phyloP scores from a whole-genome alignment of 2,113 vertebrate species.

The Scomber japonicus region DNA sequence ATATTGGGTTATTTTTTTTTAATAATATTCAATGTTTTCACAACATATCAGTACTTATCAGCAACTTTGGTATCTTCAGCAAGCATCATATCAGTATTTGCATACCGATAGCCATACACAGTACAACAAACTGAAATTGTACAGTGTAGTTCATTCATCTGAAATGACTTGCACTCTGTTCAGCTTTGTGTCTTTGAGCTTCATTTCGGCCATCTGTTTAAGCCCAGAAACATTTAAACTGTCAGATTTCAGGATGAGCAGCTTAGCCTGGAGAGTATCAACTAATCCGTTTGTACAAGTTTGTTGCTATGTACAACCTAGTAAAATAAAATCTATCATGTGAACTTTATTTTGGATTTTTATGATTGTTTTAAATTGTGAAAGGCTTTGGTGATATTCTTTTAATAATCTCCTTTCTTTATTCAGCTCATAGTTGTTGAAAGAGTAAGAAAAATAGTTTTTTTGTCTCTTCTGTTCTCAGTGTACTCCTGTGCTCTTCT shows the following conservation, averaged over 20 bases:
- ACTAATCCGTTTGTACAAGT: background rate
- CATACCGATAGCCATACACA: background rate
- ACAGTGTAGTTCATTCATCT: background rate
- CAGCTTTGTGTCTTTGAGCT: background rate
- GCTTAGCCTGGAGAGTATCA: background rate
- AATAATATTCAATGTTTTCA: background rate
- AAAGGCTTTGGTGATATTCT: background rate
- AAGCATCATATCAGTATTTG: background rate
- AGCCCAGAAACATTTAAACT: constrained; percentile 2
- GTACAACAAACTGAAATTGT: background rate
- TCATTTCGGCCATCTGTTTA: background rate
- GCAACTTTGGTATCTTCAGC: background rate
- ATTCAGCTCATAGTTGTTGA: background rate
- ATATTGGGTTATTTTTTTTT: too few species aligned
- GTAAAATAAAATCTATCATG: background rate
- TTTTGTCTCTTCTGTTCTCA: constrained; percentile 68
- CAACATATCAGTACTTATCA: too few species aligned
- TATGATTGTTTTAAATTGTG: too few species aligned
- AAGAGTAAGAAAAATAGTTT: background rate
- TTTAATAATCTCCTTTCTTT: background rate
- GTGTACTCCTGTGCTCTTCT: constrained; percentile 97
- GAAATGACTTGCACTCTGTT: background rate
- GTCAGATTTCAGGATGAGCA: background rate
- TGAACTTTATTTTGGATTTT: background rate
- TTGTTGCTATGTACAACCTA: background rate